Base-by-base conservation (phyloP, 2,797 vertebrate genomes). In the Gymnoscopelus microlampas region DNA sequence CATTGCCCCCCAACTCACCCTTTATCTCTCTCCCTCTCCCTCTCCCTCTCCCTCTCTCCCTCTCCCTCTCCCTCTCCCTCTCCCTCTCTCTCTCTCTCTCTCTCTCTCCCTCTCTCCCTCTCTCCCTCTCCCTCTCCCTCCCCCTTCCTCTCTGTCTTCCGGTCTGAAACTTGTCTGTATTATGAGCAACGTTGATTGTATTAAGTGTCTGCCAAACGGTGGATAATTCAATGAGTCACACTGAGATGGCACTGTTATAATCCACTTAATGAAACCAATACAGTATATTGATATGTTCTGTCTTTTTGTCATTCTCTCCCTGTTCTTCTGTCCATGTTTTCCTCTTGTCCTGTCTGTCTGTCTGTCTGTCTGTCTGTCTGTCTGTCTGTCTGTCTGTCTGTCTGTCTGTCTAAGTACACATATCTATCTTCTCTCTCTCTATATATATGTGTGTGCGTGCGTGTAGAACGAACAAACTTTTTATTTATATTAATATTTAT, bases 181-280 rank as follows among this genome's bases (percentile, higher is more conserved):
- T 79, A 85, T 67, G 76, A 73, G 74, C 71, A 71, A 72, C 77
- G 66, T 75, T 88, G 78, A 90, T 90, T 90, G 75, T 72, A 89
- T 92, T 89, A 89, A 77, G 65, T 68, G 79, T 86, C 82, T 85
- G 66, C 62, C 79, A 80, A 88, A 83, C 76, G 76, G 83, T 72
- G 70, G 76, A 78, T 88, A 85, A 92, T 91, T 90, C 77, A 89
- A 91, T 91, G 81, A 92, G 81, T 77, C 71, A 66, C 61, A 73
- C 68, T 53, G 83, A 82, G 80, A 83, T 81, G 89, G 84, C 85
- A 87, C 69, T 68, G 71, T 87, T 82, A 79, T 87, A 88, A 90
- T 90, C 89, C 77, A 86, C 87, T 91, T 91, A 88, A 92, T 91
- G 84, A 90, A 83, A 78, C 71, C 76, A 62, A 71, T 80, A 73